phyloP scores from a whole-genome alignment of 2,113 vertebrate species.

The Camelus bactrianus region DNA sequence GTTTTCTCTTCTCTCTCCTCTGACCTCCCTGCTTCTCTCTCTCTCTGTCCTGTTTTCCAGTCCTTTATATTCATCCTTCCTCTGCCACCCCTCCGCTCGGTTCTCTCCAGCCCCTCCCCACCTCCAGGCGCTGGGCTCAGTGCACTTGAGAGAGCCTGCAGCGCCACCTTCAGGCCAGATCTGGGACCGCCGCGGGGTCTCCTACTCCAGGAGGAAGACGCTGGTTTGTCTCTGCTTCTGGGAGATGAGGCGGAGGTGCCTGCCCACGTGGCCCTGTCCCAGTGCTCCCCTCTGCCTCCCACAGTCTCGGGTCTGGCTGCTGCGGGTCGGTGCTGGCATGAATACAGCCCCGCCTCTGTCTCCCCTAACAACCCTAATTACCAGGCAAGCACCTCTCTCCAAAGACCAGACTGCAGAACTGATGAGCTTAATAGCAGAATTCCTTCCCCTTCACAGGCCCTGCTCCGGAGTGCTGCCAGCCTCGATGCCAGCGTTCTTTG shows the following conservation, averaged over 20 bases:
- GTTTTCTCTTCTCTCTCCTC: too few species aligned
- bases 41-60: too few species aligned
- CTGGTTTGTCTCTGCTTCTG: not conserved
- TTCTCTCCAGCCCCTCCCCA: not conserved
- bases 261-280: fast-evolving
- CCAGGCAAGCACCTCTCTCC: not conserved
- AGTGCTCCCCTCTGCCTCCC: fast-evolving
- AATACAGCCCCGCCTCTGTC: not conserved
- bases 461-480: not conserved
- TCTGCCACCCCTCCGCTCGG: fast-evolving
- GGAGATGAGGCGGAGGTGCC: not conserved
- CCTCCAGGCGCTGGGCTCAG: fast-evolving
- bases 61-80: not conserved
- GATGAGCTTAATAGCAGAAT: not conserved
- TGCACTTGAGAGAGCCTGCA: not conserved
- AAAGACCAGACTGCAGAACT: not conserved
- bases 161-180: constrained; percentile 62
- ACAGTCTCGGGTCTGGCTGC: not conserved
- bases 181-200: not conserved
- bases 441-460: not conserved
- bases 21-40: not conserved
- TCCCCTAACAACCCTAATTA: not conserved
- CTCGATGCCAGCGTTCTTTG: not conserved
- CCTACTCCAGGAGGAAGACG: not conserved
- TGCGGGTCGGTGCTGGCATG: not conserved